These are phyloP conservation scores for Agrilus mali DNA, from an alignment of 2,888 invertebrate species.

Conservation along the genomic window DNA sequence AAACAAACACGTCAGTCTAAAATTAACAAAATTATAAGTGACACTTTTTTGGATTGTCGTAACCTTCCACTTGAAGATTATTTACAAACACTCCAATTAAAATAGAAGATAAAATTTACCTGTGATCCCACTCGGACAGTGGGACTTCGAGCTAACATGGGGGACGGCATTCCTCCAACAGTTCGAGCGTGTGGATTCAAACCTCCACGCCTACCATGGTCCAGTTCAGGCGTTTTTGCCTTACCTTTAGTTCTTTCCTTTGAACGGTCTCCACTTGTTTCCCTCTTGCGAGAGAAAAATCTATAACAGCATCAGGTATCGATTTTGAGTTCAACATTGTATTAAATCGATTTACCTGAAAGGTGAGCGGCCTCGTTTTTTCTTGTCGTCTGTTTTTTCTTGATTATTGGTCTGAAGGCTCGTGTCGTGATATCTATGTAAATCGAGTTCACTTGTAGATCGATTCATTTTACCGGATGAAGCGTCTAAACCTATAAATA, in stretches of 20 bases:
- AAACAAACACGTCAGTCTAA: too few relatives aligned
- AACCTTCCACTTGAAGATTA: too few relatives aligned
- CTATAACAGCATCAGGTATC: slow-evolving; percentile 29
- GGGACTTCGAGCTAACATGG: slow-evolving; percentile 34
- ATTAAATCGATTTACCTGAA: slow-evolving; percentile 50
- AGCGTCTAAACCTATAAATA: slow-evolving; percentile 18
- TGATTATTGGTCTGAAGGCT: slow-evolving; percentile 23
- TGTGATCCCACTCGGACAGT: slow-evolving; percentile 39
- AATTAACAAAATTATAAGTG: too few relatives aligned
- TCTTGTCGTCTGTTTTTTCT: slow-evolving; percentile 37
- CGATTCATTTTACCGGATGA: slow-evolving; percentile 40
- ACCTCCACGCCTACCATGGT: slow-evolving; percentile 30
- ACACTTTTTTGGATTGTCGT: too few relatives aligned
- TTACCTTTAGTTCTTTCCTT: slow-evolving; percentile 54
- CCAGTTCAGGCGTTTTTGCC: slow-evolving; percentile 55
- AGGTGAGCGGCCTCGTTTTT: slow-evolving; percentile 78
- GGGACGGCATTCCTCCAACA: slow-evolving; percentile 31
- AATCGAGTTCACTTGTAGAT: slow-evolving; percentile 64
- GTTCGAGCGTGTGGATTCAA: slow-evolving; percentile 26
- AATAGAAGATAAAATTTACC: slow-evolving; percentile 23
- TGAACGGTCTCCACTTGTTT: slow-evolving; percentile 49
- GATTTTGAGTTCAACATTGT: background rate
- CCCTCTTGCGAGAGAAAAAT: slow-evolving; percentile 74
- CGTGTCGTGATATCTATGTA: slow-evolving; percentile 54
- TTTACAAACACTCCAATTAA: background rate